phyloP scores from a whole-genome alignment of 2,797 vertebrate species.

The Sarcophilus harrisii region DNA sequence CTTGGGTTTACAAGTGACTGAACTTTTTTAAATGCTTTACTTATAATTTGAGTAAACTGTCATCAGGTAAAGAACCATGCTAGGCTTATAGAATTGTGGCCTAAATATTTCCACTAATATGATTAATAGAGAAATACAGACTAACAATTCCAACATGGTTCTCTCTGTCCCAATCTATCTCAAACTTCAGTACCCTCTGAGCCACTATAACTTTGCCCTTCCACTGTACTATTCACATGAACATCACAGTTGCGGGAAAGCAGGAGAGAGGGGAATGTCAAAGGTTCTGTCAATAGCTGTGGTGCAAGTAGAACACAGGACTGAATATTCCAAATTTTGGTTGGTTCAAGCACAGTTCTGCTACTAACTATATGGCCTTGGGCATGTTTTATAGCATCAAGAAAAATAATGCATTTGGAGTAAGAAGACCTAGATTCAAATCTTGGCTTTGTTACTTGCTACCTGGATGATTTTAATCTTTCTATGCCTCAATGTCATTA shows the following conservation, averaged over 20 bases:
- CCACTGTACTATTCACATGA: too few relatives aligned
- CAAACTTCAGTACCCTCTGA: background rate
- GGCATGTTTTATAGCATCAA: background rate
- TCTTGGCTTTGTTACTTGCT: conserved; percentile 23
- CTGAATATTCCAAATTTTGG: background rate
- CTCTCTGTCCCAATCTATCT: too few relatives aligned
- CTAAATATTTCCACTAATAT: background rate
- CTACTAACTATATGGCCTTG: background rate
- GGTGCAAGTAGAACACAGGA: background rate
- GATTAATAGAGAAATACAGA: background rate
- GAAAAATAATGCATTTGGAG: background rate
- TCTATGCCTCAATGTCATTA: background rate
- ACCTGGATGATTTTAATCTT: background rate
- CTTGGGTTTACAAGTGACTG: background rate
- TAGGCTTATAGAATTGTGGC: background rate
- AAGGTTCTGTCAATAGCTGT: background rate
- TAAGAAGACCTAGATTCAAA: background rate
- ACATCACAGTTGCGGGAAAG: background rate
- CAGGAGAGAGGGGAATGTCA: background rate
- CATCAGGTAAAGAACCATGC: background rate
- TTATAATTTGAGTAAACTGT: background rate
- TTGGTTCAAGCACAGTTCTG: background rate
- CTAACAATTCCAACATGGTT: background rate
- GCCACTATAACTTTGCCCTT: too few relatives aligned
- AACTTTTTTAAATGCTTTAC: background rate